These are phyloP conservation scores for Myotis pilosus DNA, from an alignment of 2,797 vertebrate genomes.

Conservation along the genomic window DNA sequence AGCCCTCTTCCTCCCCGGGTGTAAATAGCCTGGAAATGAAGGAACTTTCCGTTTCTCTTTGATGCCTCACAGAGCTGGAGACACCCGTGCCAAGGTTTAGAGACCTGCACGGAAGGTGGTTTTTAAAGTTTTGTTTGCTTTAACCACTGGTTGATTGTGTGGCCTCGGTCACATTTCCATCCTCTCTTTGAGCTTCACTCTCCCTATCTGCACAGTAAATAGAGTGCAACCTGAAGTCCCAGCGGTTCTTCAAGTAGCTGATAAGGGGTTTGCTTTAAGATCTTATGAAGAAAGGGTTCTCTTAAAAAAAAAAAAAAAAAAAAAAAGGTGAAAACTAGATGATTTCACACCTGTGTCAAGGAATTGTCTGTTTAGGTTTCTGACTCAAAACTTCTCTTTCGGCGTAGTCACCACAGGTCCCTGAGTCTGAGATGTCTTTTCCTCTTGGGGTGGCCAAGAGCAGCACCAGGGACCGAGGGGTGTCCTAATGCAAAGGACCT, in stretches of 20 bases:
- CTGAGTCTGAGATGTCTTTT: not conserved
- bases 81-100: not conserved
- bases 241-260: not conserved
- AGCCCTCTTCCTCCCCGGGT: not conserved
- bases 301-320: not conserved
- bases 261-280: not conserved
- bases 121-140: not conserved
- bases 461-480: fast-evolving
- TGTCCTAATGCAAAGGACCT: not conserved
- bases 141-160: not conserved
- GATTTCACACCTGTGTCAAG: not conserved
- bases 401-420: not conserved
- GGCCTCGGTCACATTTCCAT: not conserved
- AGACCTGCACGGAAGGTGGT: not conserved
- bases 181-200: not conserved
- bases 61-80: not conserved
- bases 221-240: not conserved
- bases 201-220: not conserved
- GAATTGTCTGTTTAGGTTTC: not conserved
- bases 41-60: not conserved
- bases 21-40: not conserved
- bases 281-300: not conserved
- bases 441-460: not conserved
- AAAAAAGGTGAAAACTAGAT: not conserved
- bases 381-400: not conserved